Conservation (phyloP, 1,140 invertebrate genomes). For the Thrips palmi region DNA sequence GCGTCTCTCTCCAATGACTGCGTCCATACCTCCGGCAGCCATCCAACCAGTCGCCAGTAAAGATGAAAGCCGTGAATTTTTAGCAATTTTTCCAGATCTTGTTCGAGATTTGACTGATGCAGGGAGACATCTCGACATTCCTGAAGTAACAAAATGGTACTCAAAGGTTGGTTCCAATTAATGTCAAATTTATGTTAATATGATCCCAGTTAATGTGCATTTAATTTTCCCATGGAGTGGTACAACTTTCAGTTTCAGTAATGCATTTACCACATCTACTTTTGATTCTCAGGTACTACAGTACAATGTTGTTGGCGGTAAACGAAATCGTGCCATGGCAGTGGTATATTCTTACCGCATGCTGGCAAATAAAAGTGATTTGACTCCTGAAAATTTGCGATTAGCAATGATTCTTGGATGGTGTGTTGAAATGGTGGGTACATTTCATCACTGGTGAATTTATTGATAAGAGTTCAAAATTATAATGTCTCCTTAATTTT, state of each 20-base stretch:
- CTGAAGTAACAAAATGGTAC: slow-evolving; percentile 58
- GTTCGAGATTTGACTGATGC: slow-evolving; percentile 61
- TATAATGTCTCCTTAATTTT: slow-evolving; percentile 23
- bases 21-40: slow-evolving; percentile 33
- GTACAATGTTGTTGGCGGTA: slow-evolving; percentile 63
- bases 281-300: slow-evolving; percentile 39
- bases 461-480: slow-evolving; percentile 2
- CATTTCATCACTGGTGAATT: neutral
- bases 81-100: slow-evolving; percentile 70
- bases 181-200: no score
- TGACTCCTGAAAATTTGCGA: slow-evolving; percentile 60
- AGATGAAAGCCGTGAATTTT: slow-evolving; percentile 68
- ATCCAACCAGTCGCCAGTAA: slow-evolving; percentile 39
- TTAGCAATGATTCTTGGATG: slow-evolving; percentile 74
- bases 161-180: slow-evolving; percentile 38
- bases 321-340: slow-evolving; percentile 62
- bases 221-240: no score
- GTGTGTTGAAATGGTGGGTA: slow-evolving; percentile 81
- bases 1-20: slow-evolving; percentile 22
- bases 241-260: neutral
- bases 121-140: slow-evolving; percentile 46
- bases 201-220: no score
- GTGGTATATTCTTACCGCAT: slow-evolving; percentile 63
- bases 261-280: slow-evolving; percentile 4
- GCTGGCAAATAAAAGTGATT: slow-evolving; percentile 29